Evolutionary conservation across 2,113 vertebrate genomes (phyloP), one percentile per base, ranked within the genome.

Genomic region (Illadopsis cleaveri): DNA sequence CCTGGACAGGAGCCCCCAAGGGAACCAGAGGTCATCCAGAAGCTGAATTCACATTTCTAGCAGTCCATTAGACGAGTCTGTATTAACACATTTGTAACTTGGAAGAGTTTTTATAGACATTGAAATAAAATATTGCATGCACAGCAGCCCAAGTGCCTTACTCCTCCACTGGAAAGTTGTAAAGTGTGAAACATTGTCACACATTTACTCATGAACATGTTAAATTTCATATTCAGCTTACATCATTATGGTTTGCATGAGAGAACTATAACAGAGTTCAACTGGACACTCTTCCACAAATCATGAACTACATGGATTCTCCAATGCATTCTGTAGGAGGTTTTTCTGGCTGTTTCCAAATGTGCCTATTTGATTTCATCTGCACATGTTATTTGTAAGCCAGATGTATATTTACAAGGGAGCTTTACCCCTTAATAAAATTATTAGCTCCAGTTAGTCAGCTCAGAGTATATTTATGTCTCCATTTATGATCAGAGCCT

Each of bases 391-490:
- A 70, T 88, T 94, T 83, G 35, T 47, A 93, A 81, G 71, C 79
- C 95, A 97, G 66, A 90, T 94, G 54, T 75, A 51, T 73, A 95
- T 92, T 90, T 96, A 86, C 68, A 94, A 90, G 87, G 84, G 54
- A 90, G 51, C 28, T 76, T 78, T 96, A 79, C 71, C 50, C 60
- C 70, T 93, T 78, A 80, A 78, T 93, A 93, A 88, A 94, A 82
- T 90, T 84, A 96, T 96, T 95, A 97, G 64, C 84, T 94, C 61
- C 78, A 93, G 84, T 83, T 91, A 91, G 61, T 76, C 78, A 84
- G 35, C 56, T 90, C 33, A 53, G 83, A 68, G 23, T 61, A 57
- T 56, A 91, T 91, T 95, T 89, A 89, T 68, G 65, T 60, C 86
- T 72, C 62, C 40, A 53, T 86, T 92, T 84, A 92, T 84, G 68